Evolutionary conservation across 2,888 invertebrate genomes (phyloP), one percentile per base, ranked within the genome.

Genomic region (Callimorpha dominula): DNA sequence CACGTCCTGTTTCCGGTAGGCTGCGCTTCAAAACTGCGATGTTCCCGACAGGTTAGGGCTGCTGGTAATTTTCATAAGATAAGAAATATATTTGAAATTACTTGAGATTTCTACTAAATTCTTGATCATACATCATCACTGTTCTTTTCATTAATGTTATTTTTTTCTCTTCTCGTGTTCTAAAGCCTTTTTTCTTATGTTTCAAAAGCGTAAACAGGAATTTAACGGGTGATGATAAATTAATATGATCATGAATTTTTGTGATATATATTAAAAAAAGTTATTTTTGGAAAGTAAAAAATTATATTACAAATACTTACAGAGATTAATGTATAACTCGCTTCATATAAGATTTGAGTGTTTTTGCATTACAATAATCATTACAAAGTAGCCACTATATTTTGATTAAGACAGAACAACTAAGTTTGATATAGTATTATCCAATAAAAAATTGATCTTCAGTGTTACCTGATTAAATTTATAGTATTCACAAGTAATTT

Each of bases 1-100:
- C 87, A 86, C 88, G 85, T 91, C 89, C 89, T 87, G 89, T 86
- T 88, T 91, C 91, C 92, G 90, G 85, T 81, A 83, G 84, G 84
- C 80, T 84, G 84, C 84, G 84, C 85, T 87, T 85, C 87, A 86
- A 84, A 87, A 85, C 86, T 86, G 81, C 79, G 79, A 81, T 83
- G 78, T 80, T 80, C 82, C 82, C 80, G 72, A 71, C 72, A 67
- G 78, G 67, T 17, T 79, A 80, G 78, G 77, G 82, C 63, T 84
- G 78, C 66, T 75, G 49, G 12, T 40, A 57, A 49, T 74, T 71
- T 69, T 66, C 68, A n/a, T 40, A 17, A n/a, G 42, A 43, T 42
- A 14, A 57, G 9, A 68, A 54, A 52, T 68, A 31, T 43, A 20
- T 9, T 17, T 65, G 8, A 14, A 40, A 17, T 14, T 12, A 20